Conservation (phyloP, 2,113 vertebrate genomes). For the Mirza zaza region DNA sequence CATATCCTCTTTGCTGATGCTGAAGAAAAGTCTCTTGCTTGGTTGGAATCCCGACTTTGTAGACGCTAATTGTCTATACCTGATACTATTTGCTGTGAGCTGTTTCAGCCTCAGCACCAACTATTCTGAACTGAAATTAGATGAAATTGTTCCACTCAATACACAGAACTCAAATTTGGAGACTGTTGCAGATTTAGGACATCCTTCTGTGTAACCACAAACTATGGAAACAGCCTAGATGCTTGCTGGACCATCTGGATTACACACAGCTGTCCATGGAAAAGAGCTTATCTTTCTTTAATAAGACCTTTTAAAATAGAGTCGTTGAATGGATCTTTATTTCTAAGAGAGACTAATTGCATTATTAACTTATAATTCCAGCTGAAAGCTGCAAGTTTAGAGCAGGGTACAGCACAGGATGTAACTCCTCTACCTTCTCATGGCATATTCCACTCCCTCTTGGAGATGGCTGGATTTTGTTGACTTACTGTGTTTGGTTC, state of each 20-base stretch:
- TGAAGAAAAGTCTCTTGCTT: neutral
- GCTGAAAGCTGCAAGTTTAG: neutral
- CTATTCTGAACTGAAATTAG: neutral
- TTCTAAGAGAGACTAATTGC: neutral
- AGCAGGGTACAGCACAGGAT: neutral
- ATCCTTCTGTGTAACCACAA: neutral
- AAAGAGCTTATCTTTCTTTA: neutral
- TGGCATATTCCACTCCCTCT: neutral
- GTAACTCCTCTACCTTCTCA: neutral
- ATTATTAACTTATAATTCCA: neutral
- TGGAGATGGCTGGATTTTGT: neutral
- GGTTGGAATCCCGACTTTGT: neutral
- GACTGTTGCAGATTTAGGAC: neutral
- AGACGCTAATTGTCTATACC: neutral
- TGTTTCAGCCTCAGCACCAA: neutral
- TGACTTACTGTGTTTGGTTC: neutral
- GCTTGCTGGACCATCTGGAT: neutral
- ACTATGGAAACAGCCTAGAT: neutral
- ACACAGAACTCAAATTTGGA: neutral
- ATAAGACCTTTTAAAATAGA: neutral
- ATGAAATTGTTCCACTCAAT: neutral
- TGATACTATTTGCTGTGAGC: neutral
- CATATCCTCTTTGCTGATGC: neutral
- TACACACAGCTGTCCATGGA: neutral
- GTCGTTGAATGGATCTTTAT: neutral